Evolutionary conservation across 2,888 invertebrate genomes (phyloP), one percentile per base, ranked within the genome.

Genomic region (Pseudococcus jackbeardsleyi): DNA sequence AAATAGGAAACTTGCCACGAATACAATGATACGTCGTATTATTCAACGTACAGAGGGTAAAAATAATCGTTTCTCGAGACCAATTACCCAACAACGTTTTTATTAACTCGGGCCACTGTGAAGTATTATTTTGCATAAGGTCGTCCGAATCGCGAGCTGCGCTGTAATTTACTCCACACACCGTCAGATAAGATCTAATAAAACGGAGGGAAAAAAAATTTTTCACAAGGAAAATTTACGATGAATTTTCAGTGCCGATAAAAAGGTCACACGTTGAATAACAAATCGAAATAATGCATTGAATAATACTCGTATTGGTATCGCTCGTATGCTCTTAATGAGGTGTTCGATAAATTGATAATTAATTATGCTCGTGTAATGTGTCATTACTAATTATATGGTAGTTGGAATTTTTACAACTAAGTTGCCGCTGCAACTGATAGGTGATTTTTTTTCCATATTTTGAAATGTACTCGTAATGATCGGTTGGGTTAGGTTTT

Each of bases 51-150:
- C 42, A 42, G 6, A 64, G 64, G 22, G 64, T 64, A 64, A 64
- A 64, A 64, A 22, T 64, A 64, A 22, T 64, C 64, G 64, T 64
- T 64, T 22, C 64, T 64, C 22, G 64, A 64, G 64, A 64, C 64
- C 64, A 59, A 59, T 59, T 64, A 64, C 64, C 64, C 22, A 22
- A 22, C 22, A 1, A n/a, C 2, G 17, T 54, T 54, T 54, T 54
- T 54, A 54, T 64, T 64, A 64, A 64, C 64, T 64, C 64, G 9
- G 11, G 22, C 64, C 22, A 64, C 22, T 64, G 64, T 64, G 9
- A 64, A 22, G 22, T 64, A 64, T 64, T 22, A 64, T 64, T 64
- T 64, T 64, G 22, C 64, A 64, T 64, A 64, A 64, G 22, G 64
- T 64, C 64, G 64, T 64, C 64, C 64, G 9, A 64, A 64, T 11